Evolutionary conservation across 2,888 invertebrate species (phyloP).

Genomic region (Prosapia bicincta): DNA sequence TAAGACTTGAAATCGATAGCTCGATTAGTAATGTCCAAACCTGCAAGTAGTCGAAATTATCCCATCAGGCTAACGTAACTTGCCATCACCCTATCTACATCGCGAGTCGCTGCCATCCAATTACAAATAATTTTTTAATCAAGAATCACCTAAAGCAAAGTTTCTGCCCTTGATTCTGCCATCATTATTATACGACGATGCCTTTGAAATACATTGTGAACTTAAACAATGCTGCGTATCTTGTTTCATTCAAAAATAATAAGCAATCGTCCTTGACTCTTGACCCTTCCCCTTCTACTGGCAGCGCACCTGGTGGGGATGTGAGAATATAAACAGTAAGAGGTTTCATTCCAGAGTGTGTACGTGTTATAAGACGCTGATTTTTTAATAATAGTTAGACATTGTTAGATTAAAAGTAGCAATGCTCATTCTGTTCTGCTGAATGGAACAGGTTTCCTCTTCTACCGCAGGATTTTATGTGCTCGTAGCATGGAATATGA

Average conservation of each 20-base stretch:
- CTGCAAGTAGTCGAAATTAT: no score
- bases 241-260: slow-evolving; percentile 1
- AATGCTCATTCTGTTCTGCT: background rate
- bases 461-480: no score
- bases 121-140: no score
- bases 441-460: background rate
- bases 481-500: no score
- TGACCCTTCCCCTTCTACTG: background rate
- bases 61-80: no score
- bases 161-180: background rate
- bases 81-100: no score
- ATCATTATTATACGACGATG: no score
- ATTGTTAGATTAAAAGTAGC: background rate
- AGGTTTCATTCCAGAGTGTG: background rate
- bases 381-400: background rate
- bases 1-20: no score
- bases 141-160: no score
- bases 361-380: background rate
- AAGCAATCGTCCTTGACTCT: background rate
- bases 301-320: background rate
- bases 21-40: no score
- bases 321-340: background rate
- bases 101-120: no score
- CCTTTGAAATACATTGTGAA: background rate
- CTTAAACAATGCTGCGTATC: background rate